Base-by-base conservation (phyloP, 1,140 invertebrate genomes). In the Drosophila trapezifrons region DNA sequence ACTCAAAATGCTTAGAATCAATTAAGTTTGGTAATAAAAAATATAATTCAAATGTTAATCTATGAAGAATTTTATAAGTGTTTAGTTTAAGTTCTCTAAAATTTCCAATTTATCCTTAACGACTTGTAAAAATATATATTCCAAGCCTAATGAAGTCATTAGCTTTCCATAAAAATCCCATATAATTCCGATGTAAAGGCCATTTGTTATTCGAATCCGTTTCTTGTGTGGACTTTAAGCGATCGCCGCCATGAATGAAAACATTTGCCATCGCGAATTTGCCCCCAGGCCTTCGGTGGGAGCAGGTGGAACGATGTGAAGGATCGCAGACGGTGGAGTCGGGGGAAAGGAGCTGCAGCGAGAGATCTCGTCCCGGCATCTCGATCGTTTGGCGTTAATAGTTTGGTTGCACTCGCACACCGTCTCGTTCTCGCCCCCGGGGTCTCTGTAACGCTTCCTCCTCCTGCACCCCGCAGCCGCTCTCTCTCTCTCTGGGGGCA, bases 341-440 rank as follows among this genome's bases (percentile, higher is more conserved):
- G 29, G 32, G 22, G 17, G 27, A 8, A 22, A 22, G 18, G 38
- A 40, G 13, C n/a, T n/a, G 12, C 6, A 5, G 25, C n/a, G 22
- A 13, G 25, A 38, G 65, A 71, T 71, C 65, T 70, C 22, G 35
- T 51, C 63, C 66, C 58, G 74, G 74, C 69, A 65, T 78, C 70
- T 79, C 78, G 76, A 78, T 86, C 80, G 75, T 76, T 63, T 83
- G 82, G 82, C 83, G 82, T 86, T 86, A 86, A 86, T 87, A 87
- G 82, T 86, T 82, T 82, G 80, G 79, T 81, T 87, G 71, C 47
- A 59, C 69, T 71, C 59, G 55, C 55, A 32, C 66, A 32, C 66
- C 40, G 47, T 70, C 47, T 67, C 72, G 47, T 37, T 62, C 72
- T 37, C 35, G 52, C 22, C 57, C 29, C 29, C 29, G 9, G 29